Evolutionary conservation across 2,797 vertebrate genomes (phyloP).

Genomic region (Labeo calbasu): DNA sequence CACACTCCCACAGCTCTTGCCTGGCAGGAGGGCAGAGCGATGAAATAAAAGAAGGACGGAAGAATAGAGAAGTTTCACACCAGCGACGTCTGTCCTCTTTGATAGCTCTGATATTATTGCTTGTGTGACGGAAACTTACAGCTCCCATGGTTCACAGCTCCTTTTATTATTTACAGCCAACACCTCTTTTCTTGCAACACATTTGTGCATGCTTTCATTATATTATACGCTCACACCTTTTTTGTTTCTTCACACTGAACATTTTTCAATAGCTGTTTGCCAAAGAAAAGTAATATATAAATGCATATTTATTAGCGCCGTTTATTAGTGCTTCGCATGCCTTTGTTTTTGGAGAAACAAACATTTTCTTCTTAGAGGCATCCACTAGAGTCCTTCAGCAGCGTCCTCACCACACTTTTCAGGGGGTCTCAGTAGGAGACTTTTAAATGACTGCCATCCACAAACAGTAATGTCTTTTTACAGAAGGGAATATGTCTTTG

Average conservation of each 20-base stretch:
- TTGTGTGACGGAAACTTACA: conserved; percentile 13
- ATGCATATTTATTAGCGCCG: neutral
- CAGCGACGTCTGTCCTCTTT: conserved; percentile 34
- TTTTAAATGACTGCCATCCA: conserved; percentile 20
- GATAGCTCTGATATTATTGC: conserved; percentile 42
- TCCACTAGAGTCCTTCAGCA: conserved; percentile 55
- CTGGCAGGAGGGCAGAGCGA: conserved; percentile 34
- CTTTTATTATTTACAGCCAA: conserved; percentile 47
- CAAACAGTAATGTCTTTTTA: conserved; percentile 64
- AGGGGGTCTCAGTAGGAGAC: conserved; percentile 59
- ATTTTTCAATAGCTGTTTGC: conserved; percentile 6
- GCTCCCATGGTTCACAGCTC: conserved; percentile 25
- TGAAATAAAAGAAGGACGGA: conserved; percentile 21
- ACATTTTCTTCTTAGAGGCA: conserved; percentile 40
- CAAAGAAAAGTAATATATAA: neutral
- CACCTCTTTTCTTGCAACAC: conserved; percentile 25
- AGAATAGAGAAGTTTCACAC: conserved; percentile 42
- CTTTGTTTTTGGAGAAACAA: conserved; percentile 5
- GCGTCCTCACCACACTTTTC: conserved; percentile 55
- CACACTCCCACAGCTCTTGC: conserved; percentile 48
- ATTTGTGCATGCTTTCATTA: conserved; percentile 40
- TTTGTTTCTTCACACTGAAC: conserved; percentile 7
- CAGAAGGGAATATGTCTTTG: conserved; percentile 55
- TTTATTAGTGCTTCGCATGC: conserved; percentile 40
- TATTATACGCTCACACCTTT: conserved; percentile 5